Evolutionary conservation across 2,888 invertebrate species (phyloP).

Genomic region (Loripinus fragilis): DNA sequence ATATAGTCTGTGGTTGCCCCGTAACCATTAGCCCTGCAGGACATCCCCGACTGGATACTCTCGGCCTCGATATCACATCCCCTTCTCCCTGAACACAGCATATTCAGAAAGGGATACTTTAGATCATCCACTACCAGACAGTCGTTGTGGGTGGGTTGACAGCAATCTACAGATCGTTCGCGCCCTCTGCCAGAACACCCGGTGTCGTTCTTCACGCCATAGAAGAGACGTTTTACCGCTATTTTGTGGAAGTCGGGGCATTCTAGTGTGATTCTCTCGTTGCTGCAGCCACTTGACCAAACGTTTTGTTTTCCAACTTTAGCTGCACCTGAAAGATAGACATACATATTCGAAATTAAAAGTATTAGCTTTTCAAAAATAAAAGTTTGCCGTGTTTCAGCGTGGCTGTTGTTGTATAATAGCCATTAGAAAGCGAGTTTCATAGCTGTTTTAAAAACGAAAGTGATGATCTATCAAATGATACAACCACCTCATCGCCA

Average conservation of each 20-base stretch:
- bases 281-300: slow-evolving; percentile 72
- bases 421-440: too few relatives aligned
- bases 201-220: slow-evolving; percentile 71
- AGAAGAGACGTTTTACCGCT: slow-evolving; percentile 75
- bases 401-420: too few relatives aligned
- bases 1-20: slow-evolving; percentile 68
- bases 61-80: slow-evolving; percentile 67
- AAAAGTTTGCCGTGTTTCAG: too few relatives aligned
- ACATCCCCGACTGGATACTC: slow-evolving; percentile 53
- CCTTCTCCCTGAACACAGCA: slow-evolving; percentile 73
- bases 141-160: slow-evolving; percentile 70
- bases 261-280: slow-evolving; percentile 63
- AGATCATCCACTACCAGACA: slow-evolving; percentile 72
- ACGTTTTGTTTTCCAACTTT: slow-evolving; percentile 65
- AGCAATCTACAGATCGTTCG: slow-evolving; percentile 65
- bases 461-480: too few relatives aligned
- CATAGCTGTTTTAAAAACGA: too few relatives aligned
- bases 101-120: slow-evolving; percentile 72
- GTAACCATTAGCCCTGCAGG: slow-evolving; percentile 59
- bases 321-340: slow-evolving; percentile 40
- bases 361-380: too few relatives aligned
- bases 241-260: slow-evolving; percentile 72
- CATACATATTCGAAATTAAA: too few relatives aligned
- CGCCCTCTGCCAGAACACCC: slow-evolving; percentile 56
- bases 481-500: too few relatives aligned